phyloP scores from a whole-genome alignment of 1,140 invertebrate genomes.

The Tetraneura akinire region DNA sequence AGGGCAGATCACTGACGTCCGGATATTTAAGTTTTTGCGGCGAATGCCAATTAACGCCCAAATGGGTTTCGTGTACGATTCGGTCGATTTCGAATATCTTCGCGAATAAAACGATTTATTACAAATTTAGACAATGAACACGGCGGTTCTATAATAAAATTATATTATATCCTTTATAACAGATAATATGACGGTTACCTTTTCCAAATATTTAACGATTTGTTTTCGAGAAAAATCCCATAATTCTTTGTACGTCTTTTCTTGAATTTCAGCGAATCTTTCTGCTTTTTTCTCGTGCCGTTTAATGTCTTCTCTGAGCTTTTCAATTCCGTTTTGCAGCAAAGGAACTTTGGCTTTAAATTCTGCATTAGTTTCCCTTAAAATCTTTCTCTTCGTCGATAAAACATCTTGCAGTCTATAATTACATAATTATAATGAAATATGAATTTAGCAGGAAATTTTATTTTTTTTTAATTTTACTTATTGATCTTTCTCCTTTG shows the following conservation, averaged over 20 bases:
- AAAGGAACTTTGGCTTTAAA: slow-evolving; percentile 19
- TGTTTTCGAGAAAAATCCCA: slow-evolving; percentile 42
- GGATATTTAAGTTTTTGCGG: slow-evolving; percentile 57
- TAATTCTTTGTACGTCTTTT: slow-evolving; percentile 24
- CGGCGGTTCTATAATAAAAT: too few relatives aligned
- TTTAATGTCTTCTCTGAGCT: slow-evolving; percentile 23
- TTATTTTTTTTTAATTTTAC: too few relatives aligned
- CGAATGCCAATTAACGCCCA: slow-evolving; percentile 66
- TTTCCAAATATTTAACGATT: background rate
- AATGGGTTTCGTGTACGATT: slow-evolving; percentile 70
- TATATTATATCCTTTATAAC: background rate
- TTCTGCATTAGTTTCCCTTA: slow-evolving; percentile 26
- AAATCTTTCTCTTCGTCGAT: slow-evolving; percentile 24
- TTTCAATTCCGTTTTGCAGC: slow-evolving; percentile 12
- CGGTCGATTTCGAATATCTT: slow-evolving; percentile 67
- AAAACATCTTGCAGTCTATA: slow-evolving; percentile 32
- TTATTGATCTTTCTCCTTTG: slow-evolving; percentile 61
- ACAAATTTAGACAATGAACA: too few relatives aligned
- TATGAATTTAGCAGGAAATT: too few relatives aligned
- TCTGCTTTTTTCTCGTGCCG: slow-evolving; percentile 27
- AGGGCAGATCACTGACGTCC: background rate
- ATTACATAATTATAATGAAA: background rate
- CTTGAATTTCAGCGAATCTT: slow-evolving; percentile 33
- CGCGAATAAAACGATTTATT: slow-evolving; percentile 51
- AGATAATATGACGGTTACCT: background rate